phyloP scores from a whole-genome alignment of 1,140 invertebrate species.

The Apolygus lucorum region DNA sequence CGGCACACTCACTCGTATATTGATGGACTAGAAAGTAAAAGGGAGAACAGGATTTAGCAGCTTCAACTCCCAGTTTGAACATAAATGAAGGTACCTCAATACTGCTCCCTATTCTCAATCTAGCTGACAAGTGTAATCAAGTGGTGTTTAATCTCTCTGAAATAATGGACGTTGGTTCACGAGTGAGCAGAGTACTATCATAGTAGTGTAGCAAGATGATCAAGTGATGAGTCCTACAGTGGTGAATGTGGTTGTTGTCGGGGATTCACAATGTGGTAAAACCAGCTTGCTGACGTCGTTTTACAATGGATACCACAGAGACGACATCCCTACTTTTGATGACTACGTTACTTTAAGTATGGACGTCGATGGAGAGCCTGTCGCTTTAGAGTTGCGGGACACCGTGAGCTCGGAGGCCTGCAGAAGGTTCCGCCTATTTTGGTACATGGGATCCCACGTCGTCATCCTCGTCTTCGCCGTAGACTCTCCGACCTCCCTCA shows the following conservation, averaged over 20 bases:
- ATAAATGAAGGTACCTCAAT: no score
- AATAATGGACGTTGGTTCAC: background rate
- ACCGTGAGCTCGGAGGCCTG: constrained; percentile 98
- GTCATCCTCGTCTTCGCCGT: constrained; percentile 97
- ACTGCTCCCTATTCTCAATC: no score
- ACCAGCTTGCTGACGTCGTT: constrained; percentile 96
- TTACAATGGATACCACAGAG: constrained; percentile 91
- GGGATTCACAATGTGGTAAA: constrained; percentile 98
- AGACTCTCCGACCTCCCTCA: constrained; percentile 90
- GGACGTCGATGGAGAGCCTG: constrained; percentile 92
- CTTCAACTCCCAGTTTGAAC: no score
- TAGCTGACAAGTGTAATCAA: no score
- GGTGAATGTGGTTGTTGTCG: constrained; percentile 98
- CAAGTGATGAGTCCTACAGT: constrained; percentile 98
- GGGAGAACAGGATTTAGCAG: no score
- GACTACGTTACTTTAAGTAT: constrained; percentile 98
- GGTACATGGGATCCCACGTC: constrained; percentile 96
- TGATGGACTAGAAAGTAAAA: no score
- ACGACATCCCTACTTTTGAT: constrained; percentile 97
- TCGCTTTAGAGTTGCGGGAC: constrained; percentile 94
- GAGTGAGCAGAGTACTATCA: background rate
- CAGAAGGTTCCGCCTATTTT: constrained; percentile 87
- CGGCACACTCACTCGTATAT: no score
- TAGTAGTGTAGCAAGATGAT: no score
- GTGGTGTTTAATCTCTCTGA: no score